Percentiles rank a stretch among this genome's conserved stretches.
Conservation (phyloP, 1,140 invertebrate species). For the Sarcophaga bullata region DNA sequence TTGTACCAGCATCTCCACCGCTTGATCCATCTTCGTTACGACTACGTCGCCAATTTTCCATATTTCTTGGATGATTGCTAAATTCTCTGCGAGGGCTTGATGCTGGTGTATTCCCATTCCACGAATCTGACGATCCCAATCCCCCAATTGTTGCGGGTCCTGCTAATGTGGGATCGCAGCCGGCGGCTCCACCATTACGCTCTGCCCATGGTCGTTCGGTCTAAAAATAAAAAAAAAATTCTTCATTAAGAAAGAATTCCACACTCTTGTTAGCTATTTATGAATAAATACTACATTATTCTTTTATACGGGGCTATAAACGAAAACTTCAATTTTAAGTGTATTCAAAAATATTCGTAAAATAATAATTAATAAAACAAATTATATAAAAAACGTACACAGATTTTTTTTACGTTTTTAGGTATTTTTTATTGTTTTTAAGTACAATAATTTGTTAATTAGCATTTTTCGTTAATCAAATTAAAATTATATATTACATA, state of each 20-base stretch:
- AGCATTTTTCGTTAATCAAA: too few species aligned
- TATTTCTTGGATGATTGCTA: conserved; percentile 68
- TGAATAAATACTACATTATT: too few species aligned
- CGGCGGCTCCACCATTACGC: conserved; percentile 70
- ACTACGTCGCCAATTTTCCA: conserved; percentile 74
- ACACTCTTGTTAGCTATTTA: too few species aligned
- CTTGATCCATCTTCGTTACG: conserved; percentile 67
- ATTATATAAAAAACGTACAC: too few species aligned
- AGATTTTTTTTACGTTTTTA: too few species aligned
- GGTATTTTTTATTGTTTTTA: too few species aligned
- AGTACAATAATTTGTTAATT: too few species aligned
- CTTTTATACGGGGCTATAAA: too few species aligned
- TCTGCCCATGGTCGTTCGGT: conserved; percentile 70
- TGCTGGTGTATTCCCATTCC: conserved; percentile 67
- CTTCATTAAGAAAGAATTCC: neutral
- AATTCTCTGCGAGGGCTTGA: conserved; percentile 74
- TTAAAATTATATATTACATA: too few species aligned
- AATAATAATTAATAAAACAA: too few species aligned
- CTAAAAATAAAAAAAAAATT: conserved; percentile 42
- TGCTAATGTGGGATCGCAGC: neutral
- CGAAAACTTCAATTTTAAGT: too few species aligned
- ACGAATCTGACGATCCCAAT: conserved; percentile 68
- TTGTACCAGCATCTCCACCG: conserved; percentile 46
- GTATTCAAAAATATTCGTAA: too few species aligned
- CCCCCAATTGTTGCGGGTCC: conserved; percentile 46